Evolutionary conservation across 2,113 vertebrate species (phyloP).

Genomic region (Megaptera novaeangliae): DNA sequence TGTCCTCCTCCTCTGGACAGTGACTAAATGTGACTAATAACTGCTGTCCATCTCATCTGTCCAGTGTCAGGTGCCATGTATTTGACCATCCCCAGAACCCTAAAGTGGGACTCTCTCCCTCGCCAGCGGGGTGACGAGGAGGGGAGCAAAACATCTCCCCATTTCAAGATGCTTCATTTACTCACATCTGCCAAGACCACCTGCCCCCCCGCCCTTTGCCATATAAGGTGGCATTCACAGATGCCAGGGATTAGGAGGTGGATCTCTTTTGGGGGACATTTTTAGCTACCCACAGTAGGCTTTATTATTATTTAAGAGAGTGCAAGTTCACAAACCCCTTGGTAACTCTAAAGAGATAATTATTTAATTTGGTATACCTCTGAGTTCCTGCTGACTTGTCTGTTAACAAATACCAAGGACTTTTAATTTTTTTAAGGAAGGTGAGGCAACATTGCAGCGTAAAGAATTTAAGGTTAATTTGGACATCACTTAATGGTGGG

Average conservation of each 20-base stretch:
- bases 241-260: neutral
- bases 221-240: neutral
- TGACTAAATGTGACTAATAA: neutral
- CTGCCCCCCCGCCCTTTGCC: neutral
- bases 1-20: neutral
- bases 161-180: neutral
- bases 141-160: neutral
- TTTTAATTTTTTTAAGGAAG: neutral
- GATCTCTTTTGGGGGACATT: neutral
- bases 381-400: constrained; percentile 5
- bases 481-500: neutral
- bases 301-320: constrained; percentile 2
- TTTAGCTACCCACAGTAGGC: neutral
- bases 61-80: neutral
- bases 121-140: neutral
- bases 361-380: constrained; percentile 7
- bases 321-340: neutral
- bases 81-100: neutral
- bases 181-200: neutral
- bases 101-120: neutral
- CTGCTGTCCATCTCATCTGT: neutral
- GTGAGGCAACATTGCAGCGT: neutral
- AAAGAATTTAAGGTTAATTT: neutral
- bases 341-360: neutral
- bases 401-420: neutral